Base-by-base conservation (phyloP, 2,113 vertebrate species). In the Heliornis fulica region DNA sequence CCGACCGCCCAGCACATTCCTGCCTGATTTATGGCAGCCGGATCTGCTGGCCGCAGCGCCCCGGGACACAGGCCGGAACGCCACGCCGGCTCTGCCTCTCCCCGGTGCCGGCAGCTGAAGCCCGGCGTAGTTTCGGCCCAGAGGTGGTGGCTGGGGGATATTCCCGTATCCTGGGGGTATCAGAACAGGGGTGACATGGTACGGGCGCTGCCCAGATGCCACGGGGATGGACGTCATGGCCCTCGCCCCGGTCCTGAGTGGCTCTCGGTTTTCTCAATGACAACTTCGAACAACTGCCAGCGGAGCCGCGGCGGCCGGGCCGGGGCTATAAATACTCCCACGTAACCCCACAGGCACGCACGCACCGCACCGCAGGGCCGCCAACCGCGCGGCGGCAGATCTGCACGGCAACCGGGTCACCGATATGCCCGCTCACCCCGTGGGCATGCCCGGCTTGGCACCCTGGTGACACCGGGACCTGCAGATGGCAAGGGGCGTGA, bases 1-100 rank as follows among this genome's bases (percentile, higher is more conserved):
- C 54, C 50, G 25, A 66, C 91, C 81, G 46, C 81, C 51, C 56
- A 1, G 78, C 93, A 57, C 95, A 96, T 96, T 96, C 95, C 95
- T 96, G 87, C 48, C 65, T 95, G 93, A 96, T 96, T 96, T 91
- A 97, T 65, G 85, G 93, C 13, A 2, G 79, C 75, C 51, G 83
- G 86, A 90, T 36, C 10, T 40, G 94, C 82, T 2, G 41, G 86
- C 25, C 56, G 7, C 46, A 63, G 93, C 38, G 6, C 51, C 40
- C 61, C 51, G 9, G 83, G 78, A 87, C 2, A 66, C 80, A 15
- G 13, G 20, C 85, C 59, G 60, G 59, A 38, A 54, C 40, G 22
- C 34, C 31, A 11, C 5, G 23, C 72, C 40, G 28, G 57, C 64
- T 79, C 74, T 31, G 86, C 87, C 70, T n/a, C 61, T 32, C 71